Percentiles rank a stretch among this genome's conserved stretches.
These are phyloP conservation scores for Turnix velox DNA, from an alignment of 2,113 vertebrate genomes.

Conservation along the genomic window DNA sequence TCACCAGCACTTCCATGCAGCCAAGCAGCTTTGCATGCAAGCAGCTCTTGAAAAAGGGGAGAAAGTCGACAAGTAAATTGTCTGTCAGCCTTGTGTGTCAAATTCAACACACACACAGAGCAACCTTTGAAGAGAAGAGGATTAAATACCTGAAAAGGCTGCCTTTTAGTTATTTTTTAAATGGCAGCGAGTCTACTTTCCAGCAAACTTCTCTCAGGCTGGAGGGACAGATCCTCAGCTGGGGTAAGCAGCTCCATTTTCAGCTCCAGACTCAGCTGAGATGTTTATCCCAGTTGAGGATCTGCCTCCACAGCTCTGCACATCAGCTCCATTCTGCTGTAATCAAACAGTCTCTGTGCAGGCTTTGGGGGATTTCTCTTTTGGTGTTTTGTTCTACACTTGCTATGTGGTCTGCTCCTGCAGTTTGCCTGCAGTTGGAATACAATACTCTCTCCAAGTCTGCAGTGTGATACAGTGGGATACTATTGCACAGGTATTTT, in stretches of 20 bases:
- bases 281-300: background rate
- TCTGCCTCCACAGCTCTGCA: background rate
- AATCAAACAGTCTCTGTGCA: background rate
- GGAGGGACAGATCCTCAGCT: background rate
- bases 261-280: background rate
- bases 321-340: background rate
- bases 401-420: background rate
- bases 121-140: background rate
- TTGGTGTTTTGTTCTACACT: background rate
- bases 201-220: background rate
- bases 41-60: background rate
- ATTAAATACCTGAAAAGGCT: background rate
- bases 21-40: background rate
- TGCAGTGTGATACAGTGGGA: background rate
- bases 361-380: background rate
- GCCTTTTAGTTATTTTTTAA: background rate
- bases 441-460: background rate
- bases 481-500: background rate
- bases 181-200: background rate
- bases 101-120: background rate
- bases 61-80: background rate
- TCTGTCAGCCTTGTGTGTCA: background rate
- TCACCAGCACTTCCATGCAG: background rate
- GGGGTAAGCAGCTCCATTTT: background rate
- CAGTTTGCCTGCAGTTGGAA: background rate